Percentiles rank a stretch among this genome's conserved stretches.
These are phyloP conservation scores for Listronotus oregonensis DNA, from an alignment of 1,140 invertebrate genomes.

Conservation along the genomic window DNA sequence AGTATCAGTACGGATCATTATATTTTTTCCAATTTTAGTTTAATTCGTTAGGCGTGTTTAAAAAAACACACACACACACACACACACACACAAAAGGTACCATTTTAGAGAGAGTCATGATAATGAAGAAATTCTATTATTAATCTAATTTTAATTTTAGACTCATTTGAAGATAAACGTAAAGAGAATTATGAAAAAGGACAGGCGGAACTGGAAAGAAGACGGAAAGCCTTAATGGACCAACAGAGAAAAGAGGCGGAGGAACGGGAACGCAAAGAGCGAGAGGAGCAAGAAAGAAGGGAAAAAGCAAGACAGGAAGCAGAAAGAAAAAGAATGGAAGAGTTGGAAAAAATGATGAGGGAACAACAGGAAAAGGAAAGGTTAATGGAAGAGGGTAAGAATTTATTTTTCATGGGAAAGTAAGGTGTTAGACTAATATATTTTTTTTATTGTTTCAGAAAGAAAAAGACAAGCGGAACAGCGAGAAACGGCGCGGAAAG, in stretches of 20 bases:
- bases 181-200: slow-evolving; percentile 98
- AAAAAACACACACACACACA: too few species aligned
- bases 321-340: slow-evolving; percentile 68
- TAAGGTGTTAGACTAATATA: background rate
- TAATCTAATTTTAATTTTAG: slow-evolving; percentile 54
- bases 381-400: slow-evolving; percentile 63
- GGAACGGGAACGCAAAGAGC: slow-evolving; percentile 88
- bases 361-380: slow-evolving; percentile 82
- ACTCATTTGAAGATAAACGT: slow-evolving; percentile 94
- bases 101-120: too few species aligned
- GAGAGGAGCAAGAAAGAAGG: slow-evolving; percentile 83
- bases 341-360: slow-evolving; percentile 75
- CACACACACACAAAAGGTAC: too few species aligned
- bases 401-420: background rate
- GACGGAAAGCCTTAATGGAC: slow-evolving; percentile 84
- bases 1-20: too few species aligned
- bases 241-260: slow-evolving; percentile 84
- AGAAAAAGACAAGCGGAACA: slow-evolving; percentile 75
- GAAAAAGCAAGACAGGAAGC: slow-evolving; percentile 75
- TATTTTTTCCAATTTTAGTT: too few species aligned
- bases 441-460: slow-evolving; percentile 53
- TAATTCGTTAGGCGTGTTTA: too few species aligned
- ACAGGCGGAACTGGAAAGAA: slow-evolving; percentile 92
- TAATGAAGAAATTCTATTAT: too few species aligned
- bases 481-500: slow-evolving; percentile 79